Evolutionary conservation across 2,888 invertebrate genomes (phyloP).

Genomic region (Elgonia sp.): DNA sequence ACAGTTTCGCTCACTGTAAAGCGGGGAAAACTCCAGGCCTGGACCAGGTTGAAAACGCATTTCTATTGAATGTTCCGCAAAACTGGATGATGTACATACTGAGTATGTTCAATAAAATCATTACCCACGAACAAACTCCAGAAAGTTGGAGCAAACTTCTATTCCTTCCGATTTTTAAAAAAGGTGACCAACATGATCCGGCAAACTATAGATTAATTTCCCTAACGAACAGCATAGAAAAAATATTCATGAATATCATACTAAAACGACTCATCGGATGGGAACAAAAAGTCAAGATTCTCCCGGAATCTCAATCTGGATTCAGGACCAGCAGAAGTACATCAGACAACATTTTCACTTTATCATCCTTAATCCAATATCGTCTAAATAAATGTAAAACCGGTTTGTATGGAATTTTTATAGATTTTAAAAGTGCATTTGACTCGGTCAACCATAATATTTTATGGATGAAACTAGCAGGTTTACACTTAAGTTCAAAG

Average conservation of each 20-base stretch:
- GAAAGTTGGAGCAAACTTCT: slow-evolving; percentile 24
- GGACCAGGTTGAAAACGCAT: slow-evolving; percentile 4
- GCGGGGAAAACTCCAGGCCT: slow-evolving; percentile 14
- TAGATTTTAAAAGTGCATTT: slow-evolving; percentile 6
- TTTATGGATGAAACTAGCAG: too few species aligned
- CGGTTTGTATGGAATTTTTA: not conserved
- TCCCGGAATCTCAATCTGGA: slow-evolving; percentile 28
- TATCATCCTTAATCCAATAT: too few species aligned
- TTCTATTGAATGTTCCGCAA: slow-evolving; percentile 12
- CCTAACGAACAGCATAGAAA: slow-evolving; percentile 20
- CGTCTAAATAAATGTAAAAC: too few species aligned
- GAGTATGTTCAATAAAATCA: slow-evolving; percentile 16
- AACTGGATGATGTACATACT: slow-evolving; percentile 16
- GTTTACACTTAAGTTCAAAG: not conserved
- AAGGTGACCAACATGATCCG: not conserved
- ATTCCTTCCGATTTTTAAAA: slow-evolving; percentile 1
- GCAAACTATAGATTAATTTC: slow-evolving; percentile 29
- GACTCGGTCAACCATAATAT: not conserved
- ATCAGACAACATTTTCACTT: not conserved
- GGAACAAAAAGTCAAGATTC: not conserved
- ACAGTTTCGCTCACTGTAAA: slow-evolving; percentile 8
- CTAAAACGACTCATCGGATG: not conserved
- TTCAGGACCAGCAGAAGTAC: slow-evolving; percentile 11
- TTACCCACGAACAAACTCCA: slow-evolving; percentile 1
- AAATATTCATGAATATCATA: slow-evolving; percentile 16